phyloP scores from a whole-genome alignment of 2,797 vertebrate species.

The Clarias pachynema region DNA sequence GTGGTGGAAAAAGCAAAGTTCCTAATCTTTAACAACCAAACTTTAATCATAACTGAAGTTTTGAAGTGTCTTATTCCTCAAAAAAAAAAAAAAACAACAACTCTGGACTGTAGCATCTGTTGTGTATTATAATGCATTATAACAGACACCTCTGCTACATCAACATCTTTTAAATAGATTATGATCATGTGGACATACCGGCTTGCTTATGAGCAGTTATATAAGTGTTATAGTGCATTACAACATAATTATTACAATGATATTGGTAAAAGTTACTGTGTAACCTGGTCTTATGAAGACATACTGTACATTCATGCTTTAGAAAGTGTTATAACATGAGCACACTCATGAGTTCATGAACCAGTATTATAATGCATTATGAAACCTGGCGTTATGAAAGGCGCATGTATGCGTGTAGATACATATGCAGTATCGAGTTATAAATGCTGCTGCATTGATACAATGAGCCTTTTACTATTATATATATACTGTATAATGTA shows the following conservation, averaged over 20 bases:
- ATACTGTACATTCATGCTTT: too few species aligned
- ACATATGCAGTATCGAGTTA: neutral
- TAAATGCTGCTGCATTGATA: neutral
- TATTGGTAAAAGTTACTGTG: neutral
- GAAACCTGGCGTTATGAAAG: neutral
- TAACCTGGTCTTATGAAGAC: neutral
- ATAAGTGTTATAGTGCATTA: neutral
- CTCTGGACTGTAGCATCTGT: neutral
- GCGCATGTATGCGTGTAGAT: neutral
- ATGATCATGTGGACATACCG: neutral
- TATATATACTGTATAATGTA: too few species aligned
- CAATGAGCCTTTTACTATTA: neutral
- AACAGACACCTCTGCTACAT: neutral
- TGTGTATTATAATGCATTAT: neutral
- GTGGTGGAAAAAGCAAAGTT: neutral
- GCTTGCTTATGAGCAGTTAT: neutral
- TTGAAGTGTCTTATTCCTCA: neutral
- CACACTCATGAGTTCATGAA: neutral
- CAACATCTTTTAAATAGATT: neutral
- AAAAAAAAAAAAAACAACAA: neutral
- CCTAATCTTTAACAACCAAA: neutral
- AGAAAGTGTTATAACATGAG: neutral
- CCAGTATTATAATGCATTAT: neutral
- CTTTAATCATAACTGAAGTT: too few species aligned
- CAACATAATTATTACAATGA: neutral